Conservation (phyloP, 2,888 invertebrate genomes). For the Cartodere bifasciata region DNA sequence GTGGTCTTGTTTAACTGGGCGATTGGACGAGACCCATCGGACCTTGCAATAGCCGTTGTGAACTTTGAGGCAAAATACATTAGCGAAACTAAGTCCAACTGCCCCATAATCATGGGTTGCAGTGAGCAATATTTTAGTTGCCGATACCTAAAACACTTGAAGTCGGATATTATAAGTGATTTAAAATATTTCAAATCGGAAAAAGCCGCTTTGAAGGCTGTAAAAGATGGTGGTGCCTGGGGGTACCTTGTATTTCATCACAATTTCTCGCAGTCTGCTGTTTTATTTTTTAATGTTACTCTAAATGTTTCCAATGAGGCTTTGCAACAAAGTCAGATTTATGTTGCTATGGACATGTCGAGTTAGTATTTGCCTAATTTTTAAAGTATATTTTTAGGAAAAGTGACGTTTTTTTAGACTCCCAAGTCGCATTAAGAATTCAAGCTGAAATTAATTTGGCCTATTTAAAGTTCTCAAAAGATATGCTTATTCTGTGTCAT, state of each 20-base stretch:
- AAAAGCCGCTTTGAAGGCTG: conserved; percentile 58
- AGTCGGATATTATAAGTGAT: conserved; percentile 57
- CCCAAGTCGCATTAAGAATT: conserved; percentile 84
- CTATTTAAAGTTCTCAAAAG: conserved; percentile 73
- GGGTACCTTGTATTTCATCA: too few species aligned
- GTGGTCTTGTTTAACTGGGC: conserved; percentile 88
- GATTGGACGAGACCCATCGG: conserved; percentile 77
- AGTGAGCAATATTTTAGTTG: conserved; percentile 51
- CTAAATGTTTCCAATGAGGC: conserved; percentile 85
- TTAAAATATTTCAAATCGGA: conserved; percentile 51
- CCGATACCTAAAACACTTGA: conserved; percentile 61
- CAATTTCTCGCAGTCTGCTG: too few species aligned
- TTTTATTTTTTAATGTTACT: conserved; percentile 71
- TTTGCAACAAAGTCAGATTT: conserved; percentile 72
- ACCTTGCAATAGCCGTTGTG: conserved; percentile 66
- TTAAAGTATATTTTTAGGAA: not conserved
- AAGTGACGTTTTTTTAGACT: conserved; percentile 44
- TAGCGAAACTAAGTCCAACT: conserved; percentile 27
- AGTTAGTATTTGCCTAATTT: conserved; percentile 39
- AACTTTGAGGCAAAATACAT: conserved; percentile 46
- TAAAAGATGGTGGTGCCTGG: conserved; percentile 70
- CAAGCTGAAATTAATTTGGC: conserved; percentile 75
- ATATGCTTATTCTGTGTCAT: conserved; percentile 56
- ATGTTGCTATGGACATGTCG: conserved; percentile 87
- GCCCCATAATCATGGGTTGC: conserved; percentile 46